Percentiles rank a stretch among this genome's conserved stretches.
phyloP scores from a whole-genome alignment of 1,140 invertebrate species.

The Cydia fagiglandana region DNA sequence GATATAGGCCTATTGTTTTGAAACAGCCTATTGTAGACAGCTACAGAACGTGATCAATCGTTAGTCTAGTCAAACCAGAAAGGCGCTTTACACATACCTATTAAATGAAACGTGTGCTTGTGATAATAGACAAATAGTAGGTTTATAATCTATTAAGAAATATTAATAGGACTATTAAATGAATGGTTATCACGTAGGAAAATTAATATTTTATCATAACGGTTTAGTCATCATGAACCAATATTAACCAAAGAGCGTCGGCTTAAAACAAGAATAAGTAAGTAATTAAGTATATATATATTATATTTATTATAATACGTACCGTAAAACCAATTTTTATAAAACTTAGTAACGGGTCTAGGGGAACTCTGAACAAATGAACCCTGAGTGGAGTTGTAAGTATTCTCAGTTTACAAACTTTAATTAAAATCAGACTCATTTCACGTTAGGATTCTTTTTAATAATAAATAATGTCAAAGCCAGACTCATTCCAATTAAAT shows the following conservation, averaged over 20 bases:
- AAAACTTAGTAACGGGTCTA: not conserved
- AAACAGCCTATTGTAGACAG: slow-evolving; percentile 7
- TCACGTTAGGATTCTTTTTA: not conserved
- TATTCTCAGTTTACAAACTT: not conserved
- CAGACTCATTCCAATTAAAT: not conserved
- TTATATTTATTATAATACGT: not conserved
- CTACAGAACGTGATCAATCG: slow-evolving; percentile 22
- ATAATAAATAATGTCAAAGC: not conserved
- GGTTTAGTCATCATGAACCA: not conserved
- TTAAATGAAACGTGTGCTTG: slow-evolving; percentile 3
- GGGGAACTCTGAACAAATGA: slow-evolving; percentile 16
- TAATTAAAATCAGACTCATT: not conserved
- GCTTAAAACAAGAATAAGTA: not conserved
- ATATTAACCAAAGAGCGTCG: no score
- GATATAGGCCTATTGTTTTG: slow-evolving; percentile 4
- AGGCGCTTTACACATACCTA: slow-evolving; percentile 10
- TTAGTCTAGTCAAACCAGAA: not conserved
- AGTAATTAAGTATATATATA: not conserved
- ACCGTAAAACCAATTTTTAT: not conserved
- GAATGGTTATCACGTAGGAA: not conserved
- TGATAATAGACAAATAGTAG: slow-evolving; percentile 13
- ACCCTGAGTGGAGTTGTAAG: not conserved
- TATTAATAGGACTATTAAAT: not conserved
- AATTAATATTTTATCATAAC: not conserved
- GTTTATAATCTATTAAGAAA: slow-evolving; percentile 1